Evolutionary conservation across 2,113 vertebrate genomes (phyloP).

Genomic region (Onychorhynchus coronatus): DNA sequence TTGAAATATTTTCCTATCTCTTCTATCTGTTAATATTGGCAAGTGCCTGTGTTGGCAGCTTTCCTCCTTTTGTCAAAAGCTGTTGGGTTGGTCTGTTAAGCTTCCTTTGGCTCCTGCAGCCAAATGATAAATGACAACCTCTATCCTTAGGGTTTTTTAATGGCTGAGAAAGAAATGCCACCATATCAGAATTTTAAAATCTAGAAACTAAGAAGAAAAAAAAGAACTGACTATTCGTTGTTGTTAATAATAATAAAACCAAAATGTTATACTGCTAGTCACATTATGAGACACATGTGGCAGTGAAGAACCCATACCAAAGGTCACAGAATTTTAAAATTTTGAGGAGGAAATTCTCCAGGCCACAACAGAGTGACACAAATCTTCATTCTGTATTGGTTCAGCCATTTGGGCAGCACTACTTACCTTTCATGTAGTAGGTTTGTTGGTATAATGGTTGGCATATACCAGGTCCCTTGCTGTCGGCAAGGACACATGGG

Average conservation of each 20-base stretch:
- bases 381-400: not conserved
- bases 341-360: not conserved
- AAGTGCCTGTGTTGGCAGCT: not conserved
- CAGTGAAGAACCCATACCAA: not conserved
- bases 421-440: not conserved
- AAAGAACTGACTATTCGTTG: not conserved
- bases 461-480: accelerated
- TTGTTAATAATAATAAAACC: not conserved
- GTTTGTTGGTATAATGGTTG: not conserved
- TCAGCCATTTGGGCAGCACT: not conserved
- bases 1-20: constrained; percentile 7
- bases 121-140: not conserved
- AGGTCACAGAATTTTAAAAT: not conserved
- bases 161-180: not conserved
- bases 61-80: not conserved
- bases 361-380: not conserved
- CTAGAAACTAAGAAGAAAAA: not conserved
- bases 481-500: not conserved
- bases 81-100: not conserved
- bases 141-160: not conserved
- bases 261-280: not conserved
- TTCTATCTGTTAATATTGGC: constrained; percentile 9
- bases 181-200: not conserved
- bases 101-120: not conserved
- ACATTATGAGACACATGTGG: not conserved